phyloP scores from a whole-genome alignment of 2,113 vertebrate species.

The Sebastes fasciatus region DNA sequence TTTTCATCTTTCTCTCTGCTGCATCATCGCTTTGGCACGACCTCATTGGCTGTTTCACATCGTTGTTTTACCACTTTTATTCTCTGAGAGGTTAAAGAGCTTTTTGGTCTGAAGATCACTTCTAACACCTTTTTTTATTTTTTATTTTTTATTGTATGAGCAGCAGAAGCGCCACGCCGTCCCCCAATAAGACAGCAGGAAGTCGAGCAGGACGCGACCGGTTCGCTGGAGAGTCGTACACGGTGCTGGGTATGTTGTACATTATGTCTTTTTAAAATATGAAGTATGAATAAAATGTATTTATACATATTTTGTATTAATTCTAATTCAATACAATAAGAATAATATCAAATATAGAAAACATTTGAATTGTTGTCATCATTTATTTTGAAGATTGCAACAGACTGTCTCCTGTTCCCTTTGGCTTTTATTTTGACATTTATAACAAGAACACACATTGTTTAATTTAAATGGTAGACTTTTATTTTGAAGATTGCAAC shows the following conservation, averaged over 20 bases:
- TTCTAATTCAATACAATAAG: background rate
- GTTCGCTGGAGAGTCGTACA: conserved; percentile 96
- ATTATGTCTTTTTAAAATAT: background rate
- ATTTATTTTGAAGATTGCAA: conserved; percentile 5
- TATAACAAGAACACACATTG: background rate
- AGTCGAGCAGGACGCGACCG: conserved; percentile 87
- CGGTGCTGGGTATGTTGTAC: conserved; percentile 89
- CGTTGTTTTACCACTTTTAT: background rate
- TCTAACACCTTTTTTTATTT: background rate
- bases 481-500: conserved; percentile 2
- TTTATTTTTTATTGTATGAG: background rate
- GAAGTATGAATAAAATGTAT: background rate
- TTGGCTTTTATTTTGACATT: background rate
- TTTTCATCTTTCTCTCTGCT: conserved; percentile 22
- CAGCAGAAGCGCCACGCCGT: conserved; percentile 88
- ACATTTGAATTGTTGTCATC: background rate
- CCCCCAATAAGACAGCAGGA: conserved; percentile 88
- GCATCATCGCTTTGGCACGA: conserved; percentile 42
- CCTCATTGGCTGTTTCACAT: conserved; percentile 53
- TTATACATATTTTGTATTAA: background rate
- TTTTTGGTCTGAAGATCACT: background rate
- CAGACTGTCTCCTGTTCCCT: background rate
- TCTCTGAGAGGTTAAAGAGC: fast-evolving
- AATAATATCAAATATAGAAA: background rate
- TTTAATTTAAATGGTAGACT: background rate